phyloP scores from a whole-genome alignment of 2,113 vertebrate species.

The Brachyistius frenatus region DNA sequence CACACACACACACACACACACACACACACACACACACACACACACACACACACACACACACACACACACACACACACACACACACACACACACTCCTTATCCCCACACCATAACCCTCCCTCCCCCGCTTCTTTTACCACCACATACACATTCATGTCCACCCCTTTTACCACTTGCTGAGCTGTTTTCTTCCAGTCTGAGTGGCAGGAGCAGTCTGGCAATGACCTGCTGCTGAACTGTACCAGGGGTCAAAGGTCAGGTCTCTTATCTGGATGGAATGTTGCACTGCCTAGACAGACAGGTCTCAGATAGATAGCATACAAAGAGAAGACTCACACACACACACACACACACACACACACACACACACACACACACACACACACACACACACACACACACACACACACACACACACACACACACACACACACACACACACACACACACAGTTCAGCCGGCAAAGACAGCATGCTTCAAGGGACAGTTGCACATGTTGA shows the following conservation, averaged over 20 bases:
- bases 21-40: too few species aligned
- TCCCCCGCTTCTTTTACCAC: constrained; percentile 26
- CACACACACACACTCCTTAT: too few species aligned
- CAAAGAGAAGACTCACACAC: background rate
- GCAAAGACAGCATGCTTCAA: background rate
- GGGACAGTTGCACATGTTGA: too few species aligned
- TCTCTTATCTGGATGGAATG: constrained; percentile 76
- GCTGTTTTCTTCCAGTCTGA: constrained; percentile 49
- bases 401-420: background rate
- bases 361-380: background rate
- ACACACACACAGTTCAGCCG: background rate
- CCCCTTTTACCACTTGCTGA: constrained; percentile 28
- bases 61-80: too few species aligned
- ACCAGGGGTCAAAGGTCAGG: constrained; percentile 64
- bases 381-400: too few species aligned
- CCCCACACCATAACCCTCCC: constrained; percentile 17
- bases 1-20: too few species aligned
- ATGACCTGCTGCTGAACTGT: constrained; percentile 77
- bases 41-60: too few species aligned
- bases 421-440: too few species aligned
- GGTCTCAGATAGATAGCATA: constrained; percentile 54
- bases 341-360: background rate
- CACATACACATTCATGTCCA: constrained; percentile 27
- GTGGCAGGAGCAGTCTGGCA: constrained; percentile 73
- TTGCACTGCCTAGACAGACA: constrained; percentile 41